These are phyloP conservation scores for Muscidifurax raptorellus DNA, from an alignment of 1,140 invertebrate species.

Conservation along the genomic window DNA sequence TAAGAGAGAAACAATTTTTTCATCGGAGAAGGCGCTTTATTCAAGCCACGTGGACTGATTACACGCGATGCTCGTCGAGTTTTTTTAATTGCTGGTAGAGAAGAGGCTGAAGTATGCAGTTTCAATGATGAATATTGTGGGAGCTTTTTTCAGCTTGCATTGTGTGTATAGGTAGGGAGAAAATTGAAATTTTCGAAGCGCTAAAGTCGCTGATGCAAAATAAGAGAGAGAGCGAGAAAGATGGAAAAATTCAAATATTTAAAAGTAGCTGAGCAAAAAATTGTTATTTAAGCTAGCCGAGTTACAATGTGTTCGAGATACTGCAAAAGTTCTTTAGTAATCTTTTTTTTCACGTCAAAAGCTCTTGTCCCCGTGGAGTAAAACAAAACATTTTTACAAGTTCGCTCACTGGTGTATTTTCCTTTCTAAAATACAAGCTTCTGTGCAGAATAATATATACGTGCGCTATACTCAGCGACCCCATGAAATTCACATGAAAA, in stretches of 20 bases:
- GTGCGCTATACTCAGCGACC: not conserved
- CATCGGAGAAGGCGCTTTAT: not conserved
- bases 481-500: not conserved
- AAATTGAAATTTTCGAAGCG: no score
- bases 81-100: not conserved
- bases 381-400: not conserved
- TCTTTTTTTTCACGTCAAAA: not conserved
- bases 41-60: not conserved
- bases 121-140: not conserved
- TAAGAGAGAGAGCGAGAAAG: no score
- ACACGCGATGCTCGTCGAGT: not conserved
- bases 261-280: no score
- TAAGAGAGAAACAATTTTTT: not conserved
- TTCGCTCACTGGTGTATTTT: not conserved
- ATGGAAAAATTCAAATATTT: no score
- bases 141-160: not conserved
- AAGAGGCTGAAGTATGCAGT: not conserved
- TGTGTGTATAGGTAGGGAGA: no score
- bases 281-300: no score
- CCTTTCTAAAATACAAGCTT: not conserved
- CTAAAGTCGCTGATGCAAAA: no score
- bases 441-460: not conserved
- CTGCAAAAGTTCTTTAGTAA: no score
- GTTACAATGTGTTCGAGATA: not conserved
- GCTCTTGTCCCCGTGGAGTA: not conserved